These are phyloP conservation scores for Cranoglanis bouderius DNA, from an alignment of 2,113 vertebrate species.

Conservation along the genomic window DNA sequence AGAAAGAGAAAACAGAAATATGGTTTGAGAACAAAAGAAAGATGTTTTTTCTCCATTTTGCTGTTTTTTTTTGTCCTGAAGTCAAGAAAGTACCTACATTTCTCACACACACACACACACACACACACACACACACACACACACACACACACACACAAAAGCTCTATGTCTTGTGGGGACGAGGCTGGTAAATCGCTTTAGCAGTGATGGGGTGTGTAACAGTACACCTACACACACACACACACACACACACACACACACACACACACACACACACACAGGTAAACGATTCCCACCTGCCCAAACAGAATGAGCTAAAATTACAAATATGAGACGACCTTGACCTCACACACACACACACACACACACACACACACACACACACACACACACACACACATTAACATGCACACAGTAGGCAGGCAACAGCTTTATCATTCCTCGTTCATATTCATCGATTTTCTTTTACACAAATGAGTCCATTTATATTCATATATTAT, in stretches of 20 bases:
- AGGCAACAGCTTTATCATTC: slow-evolving; percentile 38
- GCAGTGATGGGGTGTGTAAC: slow-evolving; percentile 21
- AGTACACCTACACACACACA: slow-evolving; percentile 20
- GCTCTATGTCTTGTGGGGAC: neutral
- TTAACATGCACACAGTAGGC: neutral
- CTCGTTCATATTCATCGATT: slow-evolving; percentile 31
- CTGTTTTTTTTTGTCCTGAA: neutral
- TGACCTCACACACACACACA: slow-evolving; percentile 41
- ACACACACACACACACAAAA: slow-evolving; percentile 30
- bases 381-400: slow-evolving; percentile 43
- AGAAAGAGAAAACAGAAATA: neutral
- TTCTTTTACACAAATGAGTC: slow-evolving; percentile 31
- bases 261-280: slow-evolving; percentile 36
- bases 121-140: slow-evolving; percentile 39
- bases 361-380: slow-evolving; percentile 44
- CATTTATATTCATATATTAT: slow-evolving; percentile 42
- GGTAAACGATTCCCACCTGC: slow-evolving; percentile 47
- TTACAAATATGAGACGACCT: slow-evolving; percentile 23
- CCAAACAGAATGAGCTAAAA: slow-evolving; percentile 31
- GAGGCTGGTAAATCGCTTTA: slow-evolving; percentile 37
- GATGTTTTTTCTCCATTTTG: too few relatives aligned
- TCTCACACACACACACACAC: slow-evolving; percentile 45
- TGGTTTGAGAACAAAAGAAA: neutral
- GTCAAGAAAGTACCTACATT: neutral
- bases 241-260: slow-evolving; percentile 23